Base-by-base conservation (phyloP, 2,888 invertebrate genomes). In the Neoascia interrupta region DNA sequence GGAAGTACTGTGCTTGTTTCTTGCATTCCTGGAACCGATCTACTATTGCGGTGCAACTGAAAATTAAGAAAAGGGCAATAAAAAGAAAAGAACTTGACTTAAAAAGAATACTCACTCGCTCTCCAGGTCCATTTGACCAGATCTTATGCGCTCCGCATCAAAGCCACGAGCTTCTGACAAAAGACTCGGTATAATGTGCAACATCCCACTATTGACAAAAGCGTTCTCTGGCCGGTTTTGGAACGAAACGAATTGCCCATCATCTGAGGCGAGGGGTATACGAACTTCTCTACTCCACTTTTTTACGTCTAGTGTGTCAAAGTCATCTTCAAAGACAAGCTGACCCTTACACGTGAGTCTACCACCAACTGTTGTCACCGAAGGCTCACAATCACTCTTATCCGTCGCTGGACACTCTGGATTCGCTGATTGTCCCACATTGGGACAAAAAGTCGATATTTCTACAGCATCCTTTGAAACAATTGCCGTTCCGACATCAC, bases 291-390 rank as follows among this genome's bases (percentile, higher is more conserved):
- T 87, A 39, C 88, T 88, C 93, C 93, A 93, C 45, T 89, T 84
- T 0, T 85, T 86, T n/a, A 86, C 86, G 43, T 89, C 82, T 0
- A 91, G 81, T 0, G 58, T 64, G 34, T 90, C 87, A 83, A 94
- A 94, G 63, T 90, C 87, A 49, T 94, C 94, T 51, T 92, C 90
- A 81, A 94, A 92, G 54, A 94, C 86, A 0, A 91, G 85, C 72
- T 90, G 87, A 0, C 90, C 91, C 8, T 86, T 86, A 84, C 91
- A 91, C n/a, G n/a, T n/a, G n/a, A n/a, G n/a, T n/a, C n/a, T n/a
- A n/a, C n/a, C n/a, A n/a, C n/a, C n/a, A n/a, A n/a, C n/a, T n/a
- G n/a, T n/a, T n/a, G n/a, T n/a, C n/a, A n/a, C n/a, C n/a, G n/a
- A n/a, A n/a, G n/a, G n/a, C n/a, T n/a, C n/a, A n/a, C n/a, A n/a